phyloP scores from a whole-genome alignment of 2,797 vertebrate genomes.

The Chiroxiphia lanceolata region DNA sequence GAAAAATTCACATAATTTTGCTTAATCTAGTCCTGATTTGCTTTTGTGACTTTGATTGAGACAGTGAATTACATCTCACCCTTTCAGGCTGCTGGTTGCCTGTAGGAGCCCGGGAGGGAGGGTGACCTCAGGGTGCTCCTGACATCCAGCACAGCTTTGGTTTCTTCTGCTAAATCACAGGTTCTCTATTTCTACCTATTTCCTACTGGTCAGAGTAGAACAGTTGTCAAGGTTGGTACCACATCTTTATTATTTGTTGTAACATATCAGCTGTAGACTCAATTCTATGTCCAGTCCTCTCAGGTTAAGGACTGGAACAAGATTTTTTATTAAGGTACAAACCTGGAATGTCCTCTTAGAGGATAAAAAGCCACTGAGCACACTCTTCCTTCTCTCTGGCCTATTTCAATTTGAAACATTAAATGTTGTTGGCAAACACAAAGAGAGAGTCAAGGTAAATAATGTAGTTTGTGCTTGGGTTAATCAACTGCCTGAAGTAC shows the following conservation, averaged over 20 bases:
- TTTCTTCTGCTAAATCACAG: not conserved
- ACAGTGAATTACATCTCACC: not conserved
- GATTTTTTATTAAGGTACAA: not conserved
- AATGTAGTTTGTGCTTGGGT: not conserved
- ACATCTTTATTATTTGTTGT: not conserved
- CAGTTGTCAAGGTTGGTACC: not conserved
- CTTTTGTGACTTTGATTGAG: not conserved
- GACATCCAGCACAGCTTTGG: not conserved
- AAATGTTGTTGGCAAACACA: constrained; percentile 54
- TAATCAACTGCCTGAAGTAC: constrained; percentile 43
- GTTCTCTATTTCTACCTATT: not conserved
- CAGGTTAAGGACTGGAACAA: not conserved
- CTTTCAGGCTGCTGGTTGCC: not conserved
- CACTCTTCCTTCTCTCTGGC: constrained; percentile 64
- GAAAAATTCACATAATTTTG: not conserved
- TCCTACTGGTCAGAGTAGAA: not conserved
- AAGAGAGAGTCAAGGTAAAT: constrained; percentile 53
- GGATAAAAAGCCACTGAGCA: constrained; percentile 11
- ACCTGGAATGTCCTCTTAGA: not conserved
- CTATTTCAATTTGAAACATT: constrained; percentile 66
- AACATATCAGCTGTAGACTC: not conserved
- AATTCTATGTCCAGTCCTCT: not conserved
- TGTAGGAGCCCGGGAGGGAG: not conserved
- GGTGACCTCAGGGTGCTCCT: rapidly evolving
- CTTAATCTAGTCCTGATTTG: not conserved